A percentile compares a stretch with the other conserved stretches of the same genome.
Conservation (phyloP, 1,140 invertebrate genomes). For the Anadara kagoshimensis region DNA sequence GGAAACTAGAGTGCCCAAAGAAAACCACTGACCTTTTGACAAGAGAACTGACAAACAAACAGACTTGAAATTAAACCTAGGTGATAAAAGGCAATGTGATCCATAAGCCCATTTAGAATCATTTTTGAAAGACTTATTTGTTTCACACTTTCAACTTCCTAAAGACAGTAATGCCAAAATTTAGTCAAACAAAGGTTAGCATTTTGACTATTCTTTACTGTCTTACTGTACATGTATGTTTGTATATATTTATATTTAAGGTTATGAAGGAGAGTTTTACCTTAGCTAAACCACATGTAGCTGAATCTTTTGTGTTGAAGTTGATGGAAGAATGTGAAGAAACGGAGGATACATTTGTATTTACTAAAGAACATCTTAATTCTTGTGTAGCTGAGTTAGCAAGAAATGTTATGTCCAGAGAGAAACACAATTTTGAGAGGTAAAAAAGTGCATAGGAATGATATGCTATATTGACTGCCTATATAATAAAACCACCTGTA, state of each 20-base stretch:
- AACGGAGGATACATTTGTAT: conserved; percentile 48
- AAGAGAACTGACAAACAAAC: too few species aligned
- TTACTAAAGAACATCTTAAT: conserved; percentile 59
- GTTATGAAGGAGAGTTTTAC: conserved; percentile 73
- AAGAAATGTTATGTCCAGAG: conserved; percentile 63
- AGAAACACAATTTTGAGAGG: conserved; percentile 71
- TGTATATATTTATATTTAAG: conserved; percentile 42
- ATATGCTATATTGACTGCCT: too few species aligned
- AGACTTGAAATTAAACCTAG: too few species aligned
- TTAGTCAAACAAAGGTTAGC: too few species aligned
- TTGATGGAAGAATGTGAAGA: conserved; percentile 59
- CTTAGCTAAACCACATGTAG: conserved; percentile 66
- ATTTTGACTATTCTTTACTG: too few species aligned
- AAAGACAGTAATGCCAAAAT: not conserved
- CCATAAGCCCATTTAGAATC: too few species aligned
- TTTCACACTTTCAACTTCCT: not conserved
- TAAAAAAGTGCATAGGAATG: conserved; percentile 34
- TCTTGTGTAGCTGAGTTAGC: conserved; percentile 61
- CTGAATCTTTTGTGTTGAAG: conserved; percentile 65
- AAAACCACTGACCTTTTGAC: too few species aligned
- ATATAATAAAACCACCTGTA: too few species aligned
- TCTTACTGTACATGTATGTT: too few species aligned
- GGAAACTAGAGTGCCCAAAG: too few species aligned
- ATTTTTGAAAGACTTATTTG: too few species aligned
- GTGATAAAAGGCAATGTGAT: too few species aligned